Base-by-base conservation (phyloP, 2,888 invertebrate genomes). In the Ochropacha duplaris region DNA sequence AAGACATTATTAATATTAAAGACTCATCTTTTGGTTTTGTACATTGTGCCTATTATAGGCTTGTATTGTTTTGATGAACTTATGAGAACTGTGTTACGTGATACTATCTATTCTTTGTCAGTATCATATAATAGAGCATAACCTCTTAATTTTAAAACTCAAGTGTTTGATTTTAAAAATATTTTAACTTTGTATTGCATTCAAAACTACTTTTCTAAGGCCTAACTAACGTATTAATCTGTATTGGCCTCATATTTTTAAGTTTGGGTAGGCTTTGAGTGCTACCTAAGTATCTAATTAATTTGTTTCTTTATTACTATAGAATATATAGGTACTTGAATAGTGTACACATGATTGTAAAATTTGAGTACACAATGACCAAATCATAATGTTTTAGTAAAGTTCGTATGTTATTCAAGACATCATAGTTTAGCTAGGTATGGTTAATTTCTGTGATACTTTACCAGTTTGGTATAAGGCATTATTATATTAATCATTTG, bases 371-470 rank as follows among this genome's bases (percentile, higher is more conserved):
- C 74, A 73, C 68, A 76, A 79, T 83, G 88, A 89, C 88, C 88
- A 88, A 88, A 83, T 81, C 76, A 80, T 79, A 73, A 80, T 81
- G 76, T 74, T 72, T 78, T 81, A 81, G 82, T 83, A 76, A 80
- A 77, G 71, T 82, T 83, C 67, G 68, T 69, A 78, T 83, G 79
- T 82, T 78, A 82, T 81, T 84, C 75, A 84, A 80, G 77, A 84
- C 84, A 79, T 79, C 83, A 86, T 88, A 88, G 87, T 88, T 88
- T 90, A 91, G 91, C 88, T 92, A 91, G 89, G 84, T 87, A 86
- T 85, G 86, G 86, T 92, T 92, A 86, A 90, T 90, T 92, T 92
- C 92, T 92, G 92, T 92, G 92, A 92, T 92, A 92, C 89, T 91
- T 90, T 91, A 90, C 91, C 91, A 80, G 75, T 86, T 85, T 81